Evolutionary conservation across 2,113 vertebrate genomes (phyloP).

Genomic region (Euleptes europaea): DNA sequence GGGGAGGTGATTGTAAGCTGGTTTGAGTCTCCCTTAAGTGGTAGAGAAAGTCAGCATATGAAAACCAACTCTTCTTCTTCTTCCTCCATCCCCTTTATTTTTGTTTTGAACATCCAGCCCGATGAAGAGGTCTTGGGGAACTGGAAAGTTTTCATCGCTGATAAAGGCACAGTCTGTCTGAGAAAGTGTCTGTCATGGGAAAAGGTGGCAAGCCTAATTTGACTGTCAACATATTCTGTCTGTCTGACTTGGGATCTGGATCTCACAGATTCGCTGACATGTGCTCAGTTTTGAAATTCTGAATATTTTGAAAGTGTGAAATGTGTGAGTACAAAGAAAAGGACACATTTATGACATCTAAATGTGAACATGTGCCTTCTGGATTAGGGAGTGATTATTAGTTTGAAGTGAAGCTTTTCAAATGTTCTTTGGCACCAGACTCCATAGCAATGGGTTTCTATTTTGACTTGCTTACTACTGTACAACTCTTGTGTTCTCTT

Average conservation of each 20-base stretch:
- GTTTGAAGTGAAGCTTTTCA: not conserved
- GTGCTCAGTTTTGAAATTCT: constrained; percentile 1
- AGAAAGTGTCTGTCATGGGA: not conserved
- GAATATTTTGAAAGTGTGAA: constrained; percentile 1
- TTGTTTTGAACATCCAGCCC: no score
- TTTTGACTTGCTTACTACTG: not conserved
- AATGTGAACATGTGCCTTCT: not conserved
- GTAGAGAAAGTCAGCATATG: no score
- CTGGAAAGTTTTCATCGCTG: no score
- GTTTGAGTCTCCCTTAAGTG: no score
- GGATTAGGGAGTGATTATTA: not conserved
- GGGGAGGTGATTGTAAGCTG: no score
- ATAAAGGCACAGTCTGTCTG: not conserved
- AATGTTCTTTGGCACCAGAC: not conserved
- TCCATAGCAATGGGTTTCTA: not conserved
- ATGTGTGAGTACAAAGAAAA: not conserved
- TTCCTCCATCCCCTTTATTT: no score
- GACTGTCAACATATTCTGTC: constrained; percentile 1
- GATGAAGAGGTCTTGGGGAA: no score
- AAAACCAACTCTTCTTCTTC: no score
- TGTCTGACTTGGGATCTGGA: not conserved
- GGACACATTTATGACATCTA: not conserved
- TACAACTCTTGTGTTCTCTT: not conserved
- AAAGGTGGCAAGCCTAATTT: not conserved
- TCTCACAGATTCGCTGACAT: not conserved